Conservation (phyloP, 2,113 vertebrate genomes). For the Carlito syrichta region DNA sequence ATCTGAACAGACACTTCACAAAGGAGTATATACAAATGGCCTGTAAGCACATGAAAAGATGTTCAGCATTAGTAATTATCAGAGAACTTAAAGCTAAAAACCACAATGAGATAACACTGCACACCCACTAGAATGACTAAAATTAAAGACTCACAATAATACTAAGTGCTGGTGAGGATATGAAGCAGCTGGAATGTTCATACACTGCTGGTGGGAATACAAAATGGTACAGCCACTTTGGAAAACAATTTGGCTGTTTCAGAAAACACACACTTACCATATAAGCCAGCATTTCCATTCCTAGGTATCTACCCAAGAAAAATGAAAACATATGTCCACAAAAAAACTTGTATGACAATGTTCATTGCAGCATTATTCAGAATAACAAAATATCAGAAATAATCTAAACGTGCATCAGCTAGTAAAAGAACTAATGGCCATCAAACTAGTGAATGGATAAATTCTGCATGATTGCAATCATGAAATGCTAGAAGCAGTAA, state of each 20-base stretch:
- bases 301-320: constrained; percentile 1
- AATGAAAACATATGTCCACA: constrained; percentile 14
- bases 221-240: background rate
- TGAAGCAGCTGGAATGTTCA: background rate
- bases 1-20: background rate
- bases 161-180: background rate
- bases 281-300: background rate
- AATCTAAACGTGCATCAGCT: background rate
- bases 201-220: background rate
- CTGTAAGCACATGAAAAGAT: background rate
- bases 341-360: background rate
- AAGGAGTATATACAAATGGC: background rate
- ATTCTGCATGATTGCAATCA: background rate
- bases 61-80: background rate
- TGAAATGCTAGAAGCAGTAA: background rate
- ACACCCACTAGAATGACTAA: background rate
- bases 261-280: constrained; percentile 4
- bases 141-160: background rate
- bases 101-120: background rate
- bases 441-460: background rate
- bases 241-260: background rate
- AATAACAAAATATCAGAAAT: constrained; percentile 7
- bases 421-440: background rate
- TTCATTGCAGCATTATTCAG: background rate
- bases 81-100: background rate